Evolutionary conservation across 2,888 invertebrate species (phyloP).

Genomic region (Sinopyrophorus schimmeli): DNA sequence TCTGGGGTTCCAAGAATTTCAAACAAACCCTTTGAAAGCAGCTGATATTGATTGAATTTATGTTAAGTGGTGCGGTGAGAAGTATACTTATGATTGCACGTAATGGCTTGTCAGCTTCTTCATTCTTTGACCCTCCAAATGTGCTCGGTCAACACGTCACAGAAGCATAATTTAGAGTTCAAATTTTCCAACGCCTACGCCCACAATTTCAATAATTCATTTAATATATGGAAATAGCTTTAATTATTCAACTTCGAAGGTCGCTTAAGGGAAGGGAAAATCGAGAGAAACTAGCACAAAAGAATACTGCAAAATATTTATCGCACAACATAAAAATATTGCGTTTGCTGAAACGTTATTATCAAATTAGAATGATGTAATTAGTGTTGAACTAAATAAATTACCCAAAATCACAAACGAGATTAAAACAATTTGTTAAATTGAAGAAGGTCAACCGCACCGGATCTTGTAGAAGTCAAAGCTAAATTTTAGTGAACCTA

Average conservation of each 20-base stretch:
- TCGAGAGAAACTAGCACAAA: too few species aligned
- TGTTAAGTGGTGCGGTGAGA: constrained; percentile 41
- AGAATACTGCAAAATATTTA: background rate
- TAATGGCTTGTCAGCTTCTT: constrained; percentile 44
- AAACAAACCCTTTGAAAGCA: constrained; percentile 27
- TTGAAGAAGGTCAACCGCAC: constrained; percentile 8
- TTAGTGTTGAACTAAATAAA: background rate
- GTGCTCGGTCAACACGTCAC: constrained; percentile 21
- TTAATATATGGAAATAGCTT: too few species aligned
- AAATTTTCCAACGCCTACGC: too few species aligned
- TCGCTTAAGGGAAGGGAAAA: too few species aligned
- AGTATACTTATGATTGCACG: constrained; percentile 44
- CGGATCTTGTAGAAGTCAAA: background rate
- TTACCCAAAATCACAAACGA: constrained; percentile 11
- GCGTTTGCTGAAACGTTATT: background rate
- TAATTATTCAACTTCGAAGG: constrained; percentile 3
- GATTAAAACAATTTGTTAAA: constrained; percentile 14
- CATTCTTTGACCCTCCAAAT: constrained; percentile 25
- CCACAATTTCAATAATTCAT: too few species aligned
- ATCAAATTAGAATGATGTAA: background rate
- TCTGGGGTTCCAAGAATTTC: constrained; percentile 31
- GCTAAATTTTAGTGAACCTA: constrained; percentile 2
- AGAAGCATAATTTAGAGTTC: constrained; percentile 13
- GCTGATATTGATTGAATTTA: constrained; percentile 47
- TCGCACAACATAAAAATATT: background rate